Base-by-base conservation (phyloP, 2,888 invertebrate genomes). In the Brachypterus glaber region DNA sequence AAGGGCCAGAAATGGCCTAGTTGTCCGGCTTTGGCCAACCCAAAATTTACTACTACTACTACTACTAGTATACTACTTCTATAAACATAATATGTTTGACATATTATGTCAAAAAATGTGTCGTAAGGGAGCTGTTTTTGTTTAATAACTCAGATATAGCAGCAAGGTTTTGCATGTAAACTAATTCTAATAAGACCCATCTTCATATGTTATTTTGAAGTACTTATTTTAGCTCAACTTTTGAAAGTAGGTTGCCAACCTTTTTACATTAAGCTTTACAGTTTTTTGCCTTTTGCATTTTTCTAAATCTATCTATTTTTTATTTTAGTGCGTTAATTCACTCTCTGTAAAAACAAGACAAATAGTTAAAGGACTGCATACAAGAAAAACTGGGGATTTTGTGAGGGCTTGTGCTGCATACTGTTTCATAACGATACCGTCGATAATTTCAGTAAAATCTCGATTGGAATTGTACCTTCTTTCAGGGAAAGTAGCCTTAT, bases 401-500 rank as follows among this genome's bases (percentile, higher is more conserved):
- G 85, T 88, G 17, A 79, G 89, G 57, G 95, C 96, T 2, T 96
- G 96, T 69, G 83, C 89, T 30, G 96, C 97, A 0, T 97, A 89
- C 68, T 84, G 86, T 64, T 96, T 84, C 66, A 93, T 97, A 44
- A 96, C 96, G 5, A 87, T 93, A 60, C 97, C 97, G n/a, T 95
- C 95, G 9, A 77, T 97, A 59, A 77, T 74, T 52, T 83, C 84
- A 41, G 73, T 82, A n/a, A 77, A 82, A 42, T 73, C 77, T 15
- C 77, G 85, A 57, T 74, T 92, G 52, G 83, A 87, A 52, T 74
- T 96, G 32, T 92, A 92, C 69, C 71, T 93, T 39, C 69, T 88
- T 4, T 83, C 87, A 9, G 92, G 90, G 12, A 89, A 91, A 67
- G 84, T 89, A 30, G 90, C 93, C 15, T 70, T 95, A 42, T 73